Base-by-base conservation (phyloP, 2,888 invertebrate genomes). In the Drosophila merina region DNA sequence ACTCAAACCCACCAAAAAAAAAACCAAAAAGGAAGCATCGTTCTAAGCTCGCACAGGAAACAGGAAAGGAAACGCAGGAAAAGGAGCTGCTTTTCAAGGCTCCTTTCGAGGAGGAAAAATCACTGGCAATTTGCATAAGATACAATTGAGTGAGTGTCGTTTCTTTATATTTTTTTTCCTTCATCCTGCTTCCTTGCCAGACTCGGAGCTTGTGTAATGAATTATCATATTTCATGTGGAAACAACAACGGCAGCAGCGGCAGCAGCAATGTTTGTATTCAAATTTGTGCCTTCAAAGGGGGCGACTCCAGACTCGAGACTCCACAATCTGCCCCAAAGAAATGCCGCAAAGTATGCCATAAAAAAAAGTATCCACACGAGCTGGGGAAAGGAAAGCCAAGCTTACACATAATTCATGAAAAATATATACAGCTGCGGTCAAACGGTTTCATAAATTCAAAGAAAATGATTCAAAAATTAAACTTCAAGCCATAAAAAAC, bases 61-160 rank as follows among this genome's bases (percentile, higher is more conserved):
- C 69, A 28, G 69, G 69, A 70, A 70, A 45, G 64, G 66, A 56
- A 66, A 48, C 33, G 47, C 36, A 30, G 48, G 48, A 45, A 25
- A 52, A 40, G 51, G 75, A 47, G 57, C 57, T 52, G 49, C 62
- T 63, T 20, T 20, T 74, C 42, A 14, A 44, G 75, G 76, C 26
- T 28, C 5, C 5, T 28, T 4, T 4, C 28, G 6, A 49, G 72
- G 73, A 86, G 87, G 85, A 84, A 86, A 84, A 84, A 88, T 84
- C 88, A 85, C 84, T 74, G 88, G 82, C 87, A 88, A 84, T 84
- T 84, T 84, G 84, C 84, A 84, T 84, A 84, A 84, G 87, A 88
- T 88, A 86, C 87, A 88, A 83, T 83, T 83, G 83, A 86, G 88
- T 88, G 83, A 88, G 85, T 88, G 82, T 82, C 75, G 79, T 79